These are phyloP conservation scores for Drosophila mayaguana DNA, from an alignment of 2,888 invertebrate genomes.

Conservation along the genomic window DNA sequence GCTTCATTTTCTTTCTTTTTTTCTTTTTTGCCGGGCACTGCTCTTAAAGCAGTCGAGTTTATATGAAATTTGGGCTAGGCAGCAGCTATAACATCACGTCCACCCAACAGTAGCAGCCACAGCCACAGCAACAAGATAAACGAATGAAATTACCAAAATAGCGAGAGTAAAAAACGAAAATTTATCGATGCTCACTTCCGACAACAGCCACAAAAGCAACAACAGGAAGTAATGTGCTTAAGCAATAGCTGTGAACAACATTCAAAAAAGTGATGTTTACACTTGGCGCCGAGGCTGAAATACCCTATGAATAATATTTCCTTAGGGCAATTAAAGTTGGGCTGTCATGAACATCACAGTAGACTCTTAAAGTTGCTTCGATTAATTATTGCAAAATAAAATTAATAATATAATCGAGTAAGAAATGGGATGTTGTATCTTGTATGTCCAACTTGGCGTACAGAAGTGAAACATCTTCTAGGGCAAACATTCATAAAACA, in stretches of 20 bases:
- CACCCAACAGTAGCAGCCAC: constrained; percentile 6
- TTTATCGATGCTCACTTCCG: constrained; percentile 75
- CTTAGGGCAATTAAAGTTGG: background rate
- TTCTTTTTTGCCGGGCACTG: background rate
- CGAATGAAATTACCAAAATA: constrained; percentile 24
- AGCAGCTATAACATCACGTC: constrained; percentile 5
- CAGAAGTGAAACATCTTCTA: constrained; percentile 13
- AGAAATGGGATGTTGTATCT: background rate
- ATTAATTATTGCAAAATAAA: background rate
- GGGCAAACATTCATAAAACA: constrained; percentile 69
- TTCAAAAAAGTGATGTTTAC: constrained; percentile 11
- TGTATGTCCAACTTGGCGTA: background rate
- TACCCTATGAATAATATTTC: constrained; percentile 17
- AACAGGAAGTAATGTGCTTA: constrained; percentile 61
- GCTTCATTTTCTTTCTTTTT: background rate
- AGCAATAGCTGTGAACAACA: constrained; percentile 43
- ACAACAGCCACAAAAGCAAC: constrained; percentile 50
- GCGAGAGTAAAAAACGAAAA: constrained; percentile 71
- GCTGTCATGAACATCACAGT: background rate
- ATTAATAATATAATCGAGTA: background rate
- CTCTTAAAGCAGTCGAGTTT: constrained; percentile 6
- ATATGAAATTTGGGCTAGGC: constrained; percentile 4
- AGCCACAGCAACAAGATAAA: constrained; percentile 15
- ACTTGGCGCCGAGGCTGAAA: constrained; percentile 3
- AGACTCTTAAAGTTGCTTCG: too few species aligned